Base-by-base conservation (phyloP, 2,113 vertebrate species). In the Aptenodytes patagonicus region DNA sequence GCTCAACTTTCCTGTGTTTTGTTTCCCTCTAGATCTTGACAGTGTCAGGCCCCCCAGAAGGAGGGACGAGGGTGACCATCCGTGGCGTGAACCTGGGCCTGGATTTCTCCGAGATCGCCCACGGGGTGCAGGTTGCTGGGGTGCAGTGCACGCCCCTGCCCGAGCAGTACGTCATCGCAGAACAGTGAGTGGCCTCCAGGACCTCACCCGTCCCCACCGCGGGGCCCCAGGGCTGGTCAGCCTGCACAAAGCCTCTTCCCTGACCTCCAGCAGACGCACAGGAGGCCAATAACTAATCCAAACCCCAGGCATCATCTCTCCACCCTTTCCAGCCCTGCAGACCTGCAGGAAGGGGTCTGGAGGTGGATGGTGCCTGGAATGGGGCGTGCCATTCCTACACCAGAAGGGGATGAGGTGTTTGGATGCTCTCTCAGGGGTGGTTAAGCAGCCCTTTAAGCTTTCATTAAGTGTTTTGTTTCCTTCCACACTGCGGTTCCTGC, bases 21-120 rank as follows among this genome's bases (percentile, higher is more conserved):
- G 32, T 78, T 93, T 95, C 80, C 62, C 52, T 87, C 11, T 76
- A 99, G 99, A 99, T 99, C 95, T 98, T 99, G 47, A 99, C 99
- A 0, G 98, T 99, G 78, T 99, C 99, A 1, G 99, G 99, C 38
- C 99, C 99, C 10, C 99, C 99, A 0, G 99, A 99, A 94, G 99
- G 99, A 93, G 99, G 99, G 25, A 99, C 99, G 0, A 98, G 98
- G 54, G 99, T 99, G 93, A 99, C 99, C 73, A 99, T 99, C 98
- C 99, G 98, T 0, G 99, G 99, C 0, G 98, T 99, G 13, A 99
- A 99, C 97, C 98, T 99, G 52, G 99, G 99, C 31, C 97, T 99
- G 98, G 98, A 99, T 90, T 99, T 99, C 97, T 98, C 99, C 0
- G 99, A 99, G 97, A 99, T 99, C 83, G 98, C 99, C 38, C 98